These are phyloP conservation scores for Stenolophus ochropezus DNA, from an alignment of 2,888 invertebrate species.

Conservation along the genomic window DNA sequence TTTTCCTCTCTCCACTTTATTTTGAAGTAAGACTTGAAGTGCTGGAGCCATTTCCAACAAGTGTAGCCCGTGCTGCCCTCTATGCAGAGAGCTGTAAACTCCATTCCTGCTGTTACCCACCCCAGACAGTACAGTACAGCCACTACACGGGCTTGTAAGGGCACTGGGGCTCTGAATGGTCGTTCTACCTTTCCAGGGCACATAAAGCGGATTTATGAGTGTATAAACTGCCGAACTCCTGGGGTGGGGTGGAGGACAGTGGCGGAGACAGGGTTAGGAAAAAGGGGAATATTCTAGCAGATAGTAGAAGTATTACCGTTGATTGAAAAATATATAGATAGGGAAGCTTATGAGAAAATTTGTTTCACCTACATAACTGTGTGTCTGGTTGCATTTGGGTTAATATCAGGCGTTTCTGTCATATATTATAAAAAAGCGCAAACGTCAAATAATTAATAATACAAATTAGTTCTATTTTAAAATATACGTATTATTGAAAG, in stretches of 20 bases:
- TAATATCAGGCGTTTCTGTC: no score
- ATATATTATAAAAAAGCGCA: no score
- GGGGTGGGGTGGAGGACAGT: not conserved
- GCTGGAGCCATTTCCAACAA: not conserved
- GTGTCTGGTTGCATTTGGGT: no score
- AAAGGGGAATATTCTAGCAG: not conserved
- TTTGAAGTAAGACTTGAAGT: no score
- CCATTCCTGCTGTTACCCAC: not conserved
- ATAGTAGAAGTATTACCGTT: no score
- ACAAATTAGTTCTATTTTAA: no score
- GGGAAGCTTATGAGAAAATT: no score
- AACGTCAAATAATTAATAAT: no score
- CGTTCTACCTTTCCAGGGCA: constrained; percentile 27
- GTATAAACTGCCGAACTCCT: constrained; percentile 38
- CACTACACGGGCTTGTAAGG: not conserved
- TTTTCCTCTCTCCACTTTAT: no score
- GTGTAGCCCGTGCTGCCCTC: not conserved
- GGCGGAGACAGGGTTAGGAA: not conserved
- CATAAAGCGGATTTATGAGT: constrained; percentile 57
- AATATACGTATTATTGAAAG: no score
- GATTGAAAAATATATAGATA: no score
- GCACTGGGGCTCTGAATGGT: not conserved
- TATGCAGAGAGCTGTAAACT: not conserved
- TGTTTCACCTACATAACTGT: no score
- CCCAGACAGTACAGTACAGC: not conserved